Base-by-base conservation (phyloP, 2,797 vertebrate genomes). In the Bradypodion pumilum region DNA sequence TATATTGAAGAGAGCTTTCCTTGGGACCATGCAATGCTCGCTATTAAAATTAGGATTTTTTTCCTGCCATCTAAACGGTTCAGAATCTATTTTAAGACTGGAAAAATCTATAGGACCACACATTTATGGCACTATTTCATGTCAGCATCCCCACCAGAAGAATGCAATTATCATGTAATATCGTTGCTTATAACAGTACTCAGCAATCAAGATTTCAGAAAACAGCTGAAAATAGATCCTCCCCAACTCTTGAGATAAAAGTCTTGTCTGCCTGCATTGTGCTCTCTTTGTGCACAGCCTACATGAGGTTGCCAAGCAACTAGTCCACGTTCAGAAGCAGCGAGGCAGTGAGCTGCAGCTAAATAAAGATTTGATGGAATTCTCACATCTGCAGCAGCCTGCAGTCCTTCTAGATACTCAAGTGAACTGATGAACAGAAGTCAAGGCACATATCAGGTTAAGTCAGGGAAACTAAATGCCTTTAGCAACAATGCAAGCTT, bases 281-380 rank as follows among this genome's bases (percentile, higher is more conserved):
- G 76, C 76, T 78, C 68, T 66, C 49, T 78, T 78, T 78, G 66
- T 75, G 86, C 85, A 89, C 40, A 87, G 74, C 78, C 80, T 74
- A 90, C 80, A 89, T 88, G 85, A 82, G 77, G 91, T 46, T 91
- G 85, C 89, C 82, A 92, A 85, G 93, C 91, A 95, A 87, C 82
- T 81, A 83, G 82, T 77, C 78, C 90, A 89, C 90, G 85, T 87
- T 82, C 65, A 81, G 93, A 94, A 94, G 88, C 90, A 92, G 80
- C 49, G 89, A 83, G 86, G 94, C 81, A 85, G 89, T 7, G 82
- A 86, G 92, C 81, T n/a, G 44, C 87, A 75, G 91, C 85, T 88
- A 66, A 83, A 84, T 85, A 90, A 88, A 90, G 87, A 37, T 86
- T 87, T 87, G 35, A 70, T 52, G 21, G 84, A 78, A 72, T 85